These are phyloP conservation scores for Parelbella ahira DNA, from an alignment of 2,888 invertebrate genomes.

Conservation along the genomic window DNA sequence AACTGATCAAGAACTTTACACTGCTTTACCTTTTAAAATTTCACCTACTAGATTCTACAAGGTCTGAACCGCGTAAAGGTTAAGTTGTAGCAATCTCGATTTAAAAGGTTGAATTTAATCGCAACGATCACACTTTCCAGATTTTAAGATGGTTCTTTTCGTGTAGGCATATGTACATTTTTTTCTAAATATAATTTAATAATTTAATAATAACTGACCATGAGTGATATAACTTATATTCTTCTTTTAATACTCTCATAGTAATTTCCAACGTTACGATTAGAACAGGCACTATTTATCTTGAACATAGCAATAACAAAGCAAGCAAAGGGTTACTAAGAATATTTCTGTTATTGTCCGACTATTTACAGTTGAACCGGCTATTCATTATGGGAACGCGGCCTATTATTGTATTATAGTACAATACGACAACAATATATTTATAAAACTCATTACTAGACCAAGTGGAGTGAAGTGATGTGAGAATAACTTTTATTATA, in stretches of 20 bases:
- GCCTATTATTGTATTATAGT: conserved; percentile 11
- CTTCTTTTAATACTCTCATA: no score
- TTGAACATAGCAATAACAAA: conserved; percentile 10
- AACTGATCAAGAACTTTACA: conserved; percentile 1
- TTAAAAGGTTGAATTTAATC: no score
- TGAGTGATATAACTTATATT: no score
- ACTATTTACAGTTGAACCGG: conserved; percentile 19
- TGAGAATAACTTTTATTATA: no score
- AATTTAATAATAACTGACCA: no score
- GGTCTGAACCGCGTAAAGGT: no score
- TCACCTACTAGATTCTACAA: no score
- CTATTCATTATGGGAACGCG: conserved; percentile 9
- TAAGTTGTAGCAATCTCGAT: no score
- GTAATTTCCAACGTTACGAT: conserved; percentile 8
- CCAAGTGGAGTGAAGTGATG: conserved; percentile 3
- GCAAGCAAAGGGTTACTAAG: conserved; percentile 14
- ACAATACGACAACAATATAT: conserved; percentile 8
- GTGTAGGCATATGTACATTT: no score
- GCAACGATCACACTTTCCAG: no score
- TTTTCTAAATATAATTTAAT: no score
- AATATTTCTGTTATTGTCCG: conserved; percentile 17
- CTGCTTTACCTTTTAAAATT: background rate
- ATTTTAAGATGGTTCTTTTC: no score
- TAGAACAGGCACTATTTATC: conserved; percentile 15
- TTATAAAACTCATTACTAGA: conserved; percentile 7